Conservation (phyloP, 2,888 invertebrate species). For the Perdita meconis region DNA sequence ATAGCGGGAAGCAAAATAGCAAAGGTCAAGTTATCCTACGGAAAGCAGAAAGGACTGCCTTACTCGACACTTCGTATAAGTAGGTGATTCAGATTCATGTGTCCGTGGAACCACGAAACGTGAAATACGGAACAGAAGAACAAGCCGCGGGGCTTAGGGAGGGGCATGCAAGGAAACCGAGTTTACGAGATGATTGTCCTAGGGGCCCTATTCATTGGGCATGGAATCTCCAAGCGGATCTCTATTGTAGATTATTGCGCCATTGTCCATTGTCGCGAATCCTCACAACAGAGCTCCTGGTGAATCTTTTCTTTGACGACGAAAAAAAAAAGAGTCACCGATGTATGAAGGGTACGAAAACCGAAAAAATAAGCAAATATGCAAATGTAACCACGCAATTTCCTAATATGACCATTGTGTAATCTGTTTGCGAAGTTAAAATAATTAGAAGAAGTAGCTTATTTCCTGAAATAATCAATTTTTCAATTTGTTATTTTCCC, state of each 20-base stretch:
- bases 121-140: constrained; percentile 61
- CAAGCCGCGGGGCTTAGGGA: constrained; percentile 46
- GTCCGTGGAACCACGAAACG: constrained; percentile 61
- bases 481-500: too few species aligned
- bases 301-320: constrained; percentile 49
- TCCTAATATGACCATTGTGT: background rate
- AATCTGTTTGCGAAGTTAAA: background rate
- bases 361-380: background rate
- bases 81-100: constrained; percentile 58
- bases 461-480: too few species aligned
- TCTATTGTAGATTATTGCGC: constrained; percentile 80
- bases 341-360: constrained; percentile 24
- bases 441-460: background rate
- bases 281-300: constrained; percentile 55
- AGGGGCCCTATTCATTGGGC: constrained; percentile 77
- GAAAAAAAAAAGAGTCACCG: constrained; percentile 49
- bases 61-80: constrained; percentile 64
- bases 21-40: constrained; percentile 35
- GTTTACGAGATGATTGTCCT: constrained; percentile 81
- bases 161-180: constrained; percentile 70
- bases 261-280: constrained; percentile 78
- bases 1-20: constrained; percentile 9
- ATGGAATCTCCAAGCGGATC: constrained; percentile 78
- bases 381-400: background rate
- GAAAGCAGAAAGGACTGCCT: constrained; percentile 39